These are phyloP conservation scores for Labia minor DNA, from an alignment of 2,888 invertebrate genomes.

Conservation along the genomic window DNA sequence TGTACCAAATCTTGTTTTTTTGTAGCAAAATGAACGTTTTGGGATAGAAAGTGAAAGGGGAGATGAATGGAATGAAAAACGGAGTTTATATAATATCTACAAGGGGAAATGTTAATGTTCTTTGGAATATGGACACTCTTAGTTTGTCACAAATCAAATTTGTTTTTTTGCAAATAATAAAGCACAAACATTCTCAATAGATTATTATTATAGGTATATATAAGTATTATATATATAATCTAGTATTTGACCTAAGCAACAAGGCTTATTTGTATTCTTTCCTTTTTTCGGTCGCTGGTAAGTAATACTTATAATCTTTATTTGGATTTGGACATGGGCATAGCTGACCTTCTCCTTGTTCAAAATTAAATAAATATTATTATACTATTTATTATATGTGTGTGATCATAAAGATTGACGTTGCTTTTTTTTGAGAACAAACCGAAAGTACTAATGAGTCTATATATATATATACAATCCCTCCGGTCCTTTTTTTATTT, in stretches of 20 bases:
- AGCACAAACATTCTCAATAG: background rate
- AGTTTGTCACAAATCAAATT: background rate
- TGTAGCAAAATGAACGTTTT: no score
- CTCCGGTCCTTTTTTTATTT: background rate
- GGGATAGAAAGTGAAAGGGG: no score
- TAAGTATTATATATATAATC: background rate
- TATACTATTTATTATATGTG: background rate
- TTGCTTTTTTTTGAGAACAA: background rate
- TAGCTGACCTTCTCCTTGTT: background rate
- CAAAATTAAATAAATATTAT: background rate
- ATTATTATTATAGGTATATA: no score
- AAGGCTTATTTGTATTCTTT: no score
- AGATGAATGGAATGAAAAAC: background rate
- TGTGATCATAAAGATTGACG: background rate
- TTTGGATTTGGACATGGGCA: background rate
- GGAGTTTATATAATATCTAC: no score
- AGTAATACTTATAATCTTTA: background rate
- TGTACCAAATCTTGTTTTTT: no score
- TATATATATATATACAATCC: background rate
- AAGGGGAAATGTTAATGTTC: background rate
- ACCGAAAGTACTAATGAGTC: background rate
- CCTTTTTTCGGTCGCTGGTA: no score
- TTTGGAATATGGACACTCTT: background rate
- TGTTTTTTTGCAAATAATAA: background rate
- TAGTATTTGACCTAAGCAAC: no score